Percentiles rank a stretch among this genome's conserved stretches.
phyloP scores from a whole-genome alignment of 2,113 vertebrate species.

The Spheniscus mendiculus region DNA sequence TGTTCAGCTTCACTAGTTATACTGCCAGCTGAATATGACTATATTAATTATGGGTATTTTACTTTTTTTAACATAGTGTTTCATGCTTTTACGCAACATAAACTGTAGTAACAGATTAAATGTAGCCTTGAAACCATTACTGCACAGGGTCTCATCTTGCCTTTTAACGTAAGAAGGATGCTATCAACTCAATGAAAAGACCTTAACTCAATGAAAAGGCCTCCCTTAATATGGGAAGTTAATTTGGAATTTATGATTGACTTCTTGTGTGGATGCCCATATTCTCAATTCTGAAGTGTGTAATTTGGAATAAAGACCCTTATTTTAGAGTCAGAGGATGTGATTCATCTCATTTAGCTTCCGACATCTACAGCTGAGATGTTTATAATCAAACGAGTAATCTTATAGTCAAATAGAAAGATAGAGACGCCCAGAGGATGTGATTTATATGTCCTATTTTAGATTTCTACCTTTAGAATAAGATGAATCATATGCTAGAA shows the following conservation, averaged over 20 bases:
- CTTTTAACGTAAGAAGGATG: conserved; percentile 28
- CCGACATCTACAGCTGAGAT: conserved; percentile 51
- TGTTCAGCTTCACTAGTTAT: conserved; percentile 27
- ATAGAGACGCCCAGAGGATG: background rate
- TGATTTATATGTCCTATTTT: conserved; percentile 14
- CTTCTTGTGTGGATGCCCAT: conserved; percentile 46
- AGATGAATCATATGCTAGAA: conserved; percentile 4
- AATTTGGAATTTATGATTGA: conserved; percentile 57
- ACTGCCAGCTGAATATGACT: conserved; percentile 17
- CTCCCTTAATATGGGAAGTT: conserved; percentile 1
- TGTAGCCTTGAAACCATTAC: conserved; percentile 31
- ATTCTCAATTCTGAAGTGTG: conserved; percentile 39
- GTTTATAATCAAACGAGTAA: conserved; percentile 46
- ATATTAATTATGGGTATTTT: conserved; percentile 51
- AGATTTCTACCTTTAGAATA: background rate
- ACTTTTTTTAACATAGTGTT: conserved; percentile 3
- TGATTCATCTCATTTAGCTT: conserved; percentile 51
- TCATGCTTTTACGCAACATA: background rate
- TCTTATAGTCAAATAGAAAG: conserved; percentile 31
- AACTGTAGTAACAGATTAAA: conserved; percentile 52
- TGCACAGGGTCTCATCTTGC: conserved; percentile 20
- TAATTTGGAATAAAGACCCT: conserved; percentile 57
- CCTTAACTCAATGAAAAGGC: conserved; percentile 26
- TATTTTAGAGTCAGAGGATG: conserved; percentile 52
- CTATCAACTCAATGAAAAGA: conserved; percentile 33